Conservation (phyloP, 2,888 invertebrate species). For the Folsomia candida region DNA sequence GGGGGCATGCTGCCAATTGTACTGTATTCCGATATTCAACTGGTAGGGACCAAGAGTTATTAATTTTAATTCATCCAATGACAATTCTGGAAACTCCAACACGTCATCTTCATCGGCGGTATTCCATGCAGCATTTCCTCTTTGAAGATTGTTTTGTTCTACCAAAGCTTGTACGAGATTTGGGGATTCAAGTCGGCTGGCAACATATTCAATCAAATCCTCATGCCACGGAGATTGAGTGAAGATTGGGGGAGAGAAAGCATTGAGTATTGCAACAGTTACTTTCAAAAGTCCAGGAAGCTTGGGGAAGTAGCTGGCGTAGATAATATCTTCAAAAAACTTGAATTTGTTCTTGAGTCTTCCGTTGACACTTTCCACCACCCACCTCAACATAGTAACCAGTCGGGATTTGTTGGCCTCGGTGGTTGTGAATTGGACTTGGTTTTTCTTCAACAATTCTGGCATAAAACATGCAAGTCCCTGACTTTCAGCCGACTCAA, state of each 20-base stretch:
- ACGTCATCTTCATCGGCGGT: neutral
- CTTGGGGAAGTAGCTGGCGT: neutral
- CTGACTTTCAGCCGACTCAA: neutral
- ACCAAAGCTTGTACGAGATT: conserved; percentile 17
- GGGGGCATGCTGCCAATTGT: neutral
- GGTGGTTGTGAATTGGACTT: conserved; percentile 19
- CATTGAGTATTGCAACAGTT: neutral
- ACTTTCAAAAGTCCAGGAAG: neutral
- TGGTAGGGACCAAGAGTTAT: neutral
- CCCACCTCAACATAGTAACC: neutral
- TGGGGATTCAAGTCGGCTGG: neutral
- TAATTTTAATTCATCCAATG: neutral
- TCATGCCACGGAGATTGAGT: neutral
- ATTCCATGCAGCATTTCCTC: conserved; percentile 14
- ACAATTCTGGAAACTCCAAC: neutral
- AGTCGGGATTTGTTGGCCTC: conserved; percentile 21
- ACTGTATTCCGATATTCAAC: neutral
- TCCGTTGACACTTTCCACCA: neutral
- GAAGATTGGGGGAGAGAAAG: neutral
- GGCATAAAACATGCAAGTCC: neutral
- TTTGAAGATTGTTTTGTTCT: conserved; percentile 24
- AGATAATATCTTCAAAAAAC: neutral
- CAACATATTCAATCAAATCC: neutral
- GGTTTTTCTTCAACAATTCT: neutral
- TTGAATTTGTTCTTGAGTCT: neutral